These are phyloP conservation scores for Ciona savignyi DNA, from an alignment of 23 tunicate genomes.

Conservation along the genomic window DNA sequence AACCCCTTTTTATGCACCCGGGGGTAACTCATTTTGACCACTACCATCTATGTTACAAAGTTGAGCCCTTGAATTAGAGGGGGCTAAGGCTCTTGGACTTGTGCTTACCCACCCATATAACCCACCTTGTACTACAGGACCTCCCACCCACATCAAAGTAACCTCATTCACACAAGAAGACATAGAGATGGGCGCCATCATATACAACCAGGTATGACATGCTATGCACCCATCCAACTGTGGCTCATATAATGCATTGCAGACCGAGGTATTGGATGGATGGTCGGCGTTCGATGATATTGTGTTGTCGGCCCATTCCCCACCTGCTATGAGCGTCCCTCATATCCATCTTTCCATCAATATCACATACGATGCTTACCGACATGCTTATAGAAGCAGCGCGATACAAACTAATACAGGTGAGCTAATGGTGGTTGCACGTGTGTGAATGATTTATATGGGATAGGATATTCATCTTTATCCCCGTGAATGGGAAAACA, in stretches of 20 bases:
- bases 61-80: too few relatives aligned
- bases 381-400: constrained; percentile 19
- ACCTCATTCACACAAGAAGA: constrained; percentile 32
- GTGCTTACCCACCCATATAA: too few relatives aligned
- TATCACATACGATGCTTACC: constrained; percentile 51
- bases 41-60: too few relatives aligned
- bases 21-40: too few relatives aligned
- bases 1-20: too few relatives aligned
- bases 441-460: too few relatives aligned
- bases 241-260: background rate
- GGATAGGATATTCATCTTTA: too few relatives aligned
- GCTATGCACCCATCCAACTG: background rate
- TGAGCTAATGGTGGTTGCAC: too few relatives aligned
- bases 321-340: constrained; percentile 41
- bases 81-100: too few relatives aligned
- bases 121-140: too few relatives aligned
- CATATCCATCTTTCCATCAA: constrained; percentile 18
- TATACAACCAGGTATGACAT: constrained; percentile 47
- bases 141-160: too few relatives aligned
- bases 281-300: constrained; percentile 41
- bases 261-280: background rate
- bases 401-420: constrained; percentile 45
- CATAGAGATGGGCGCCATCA: constrained; percentile 22
- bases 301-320: constrained; percentile 21
- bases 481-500: too few relatives aligned